phyloP scores from a whole-genome alignment of 1,140 invertebrate genomes.

The Leptinotarsa undecemlineata region DNA sequence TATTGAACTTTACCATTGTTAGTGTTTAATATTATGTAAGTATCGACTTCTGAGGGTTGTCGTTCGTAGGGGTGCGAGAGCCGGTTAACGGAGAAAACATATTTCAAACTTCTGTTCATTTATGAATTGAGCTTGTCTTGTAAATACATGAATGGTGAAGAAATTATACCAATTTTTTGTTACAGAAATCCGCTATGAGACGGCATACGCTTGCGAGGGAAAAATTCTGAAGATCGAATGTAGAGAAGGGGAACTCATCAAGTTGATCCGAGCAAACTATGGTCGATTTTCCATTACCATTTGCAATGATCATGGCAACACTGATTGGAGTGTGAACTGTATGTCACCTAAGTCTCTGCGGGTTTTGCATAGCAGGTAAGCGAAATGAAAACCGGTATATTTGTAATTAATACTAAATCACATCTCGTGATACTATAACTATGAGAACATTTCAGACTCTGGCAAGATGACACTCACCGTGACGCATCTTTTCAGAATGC shows the following conservation, averaged over 20 bases:
- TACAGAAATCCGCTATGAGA: conserved; percentile 78
- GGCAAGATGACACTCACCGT: no score
- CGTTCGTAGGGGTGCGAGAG: no score
- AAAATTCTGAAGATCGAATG: conserved; percentile 86
- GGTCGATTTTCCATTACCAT: conserved; percentile 94
- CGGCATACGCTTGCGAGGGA: conserved; percentile 92
- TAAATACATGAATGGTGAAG: no score
- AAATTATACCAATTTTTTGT: conserved; percentile 43
- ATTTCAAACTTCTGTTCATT: no score
- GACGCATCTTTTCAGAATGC: no score
- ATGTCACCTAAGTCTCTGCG: conserved; percentile 83
- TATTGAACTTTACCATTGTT: no score
- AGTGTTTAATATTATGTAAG: no score
- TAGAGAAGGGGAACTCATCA: conserved; percentile 83
- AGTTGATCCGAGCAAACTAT: conserved; percentile 92
- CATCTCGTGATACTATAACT: no score
- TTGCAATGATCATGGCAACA: conserved; percentile 94
- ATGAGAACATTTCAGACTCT: no score
- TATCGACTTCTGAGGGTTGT: no score
- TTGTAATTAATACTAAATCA: background rate
- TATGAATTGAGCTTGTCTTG: no score
- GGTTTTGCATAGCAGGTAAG: conserved; percentile 79
- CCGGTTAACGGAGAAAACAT: no score
- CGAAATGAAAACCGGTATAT: conserved; percentile 30
- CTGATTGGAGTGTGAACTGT: conserved; percentile 96